These are phyloP conservation scores for Microtus ochrogaster DNA, from an alignment of 2,113 vertebrate species.

Conservation along the genomic window DNA sequence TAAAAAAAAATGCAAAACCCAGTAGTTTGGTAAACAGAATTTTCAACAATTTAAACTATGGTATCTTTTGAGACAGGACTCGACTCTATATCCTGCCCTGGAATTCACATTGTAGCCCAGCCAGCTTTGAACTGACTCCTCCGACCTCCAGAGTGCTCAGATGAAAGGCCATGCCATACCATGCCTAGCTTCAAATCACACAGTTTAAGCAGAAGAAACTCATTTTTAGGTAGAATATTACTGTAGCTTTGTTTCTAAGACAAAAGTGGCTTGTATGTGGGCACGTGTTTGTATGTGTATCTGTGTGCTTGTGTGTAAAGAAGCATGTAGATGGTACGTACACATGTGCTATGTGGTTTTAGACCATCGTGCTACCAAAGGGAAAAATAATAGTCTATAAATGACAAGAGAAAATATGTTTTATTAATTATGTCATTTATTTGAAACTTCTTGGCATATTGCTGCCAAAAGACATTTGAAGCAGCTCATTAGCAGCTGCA, in stretches of 20 bases:
- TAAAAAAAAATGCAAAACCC: conserved; percentile 4
- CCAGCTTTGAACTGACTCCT: background rate
- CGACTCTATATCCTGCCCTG: background rate
- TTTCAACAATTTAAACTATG: background rate
- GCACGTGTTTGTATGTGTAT: fast-evolving
- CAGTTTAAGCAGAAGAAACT: conserved; percentile 35
- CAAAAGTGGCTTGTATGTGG: background rate
- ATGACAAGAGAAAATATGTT: background rate
- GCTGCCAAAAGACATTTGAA: conserved; percentile 7
- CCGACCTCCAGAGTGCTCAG: background rate
- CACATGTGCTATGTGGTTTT: background rate
- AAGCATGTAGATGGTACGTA: background rate
- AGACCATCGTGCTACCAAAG: background rate
- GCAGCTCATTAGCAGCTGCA: background rate
- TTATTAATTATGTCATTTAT: conserved; percentile 19
- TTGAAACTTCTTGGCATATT: background rate
- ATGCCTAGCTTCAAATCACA: background rate
- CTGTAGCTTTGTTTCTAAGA: conserved; percentile 55
- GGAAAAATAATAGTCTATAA: conserved; percentile 11
- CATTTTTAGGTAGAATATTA: background rate
- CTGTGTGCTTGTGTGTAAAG: background rate
- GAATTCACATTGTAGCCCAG: background rate
- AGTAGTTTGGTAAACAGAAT: background rate
- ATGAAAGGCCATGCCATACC: background rate
- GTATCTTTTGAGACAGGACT: background rate